phyloP scores from a whole-genome alignment of 1,140 invertebrate genomes.

The Orchestia grillus region DNA sequence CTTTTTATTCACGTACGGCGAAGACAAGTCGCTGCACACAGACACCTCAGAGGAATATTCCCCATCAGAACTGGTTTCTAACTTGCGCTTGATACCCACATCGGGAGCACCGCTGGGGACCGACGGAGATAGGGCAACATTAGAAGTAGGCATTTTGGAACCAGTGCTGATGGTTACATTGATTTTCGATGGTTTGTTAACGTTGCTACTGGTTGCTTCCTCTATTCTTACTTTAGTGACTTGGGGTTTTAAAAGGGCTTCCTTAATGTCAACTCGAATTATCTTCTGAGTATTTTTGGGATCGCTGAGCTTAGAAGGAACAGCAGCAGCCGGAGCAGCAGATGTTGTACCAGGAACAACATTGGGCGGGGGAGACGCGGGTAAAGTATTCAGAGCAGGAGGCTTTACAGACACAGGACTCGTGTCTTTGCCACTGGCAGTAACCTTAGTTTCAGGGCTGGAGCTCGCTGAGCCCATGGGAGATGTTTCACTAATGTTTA shows the following conservation, averaged over 20 bases:
- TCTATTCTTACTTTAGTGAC: conserved; percentile 46
- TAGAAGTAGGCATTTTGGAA: not conserved
- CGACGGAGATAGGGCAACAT: not conserved
- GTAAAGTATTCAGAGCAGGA: not conserved
- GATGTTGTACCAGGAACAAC: not conserved
- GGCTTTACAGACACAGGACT: not conserved
- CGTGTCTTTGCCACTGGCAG: not conserved
- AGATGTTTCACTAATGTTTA: not conserved
- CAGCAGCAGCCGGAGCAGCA: not conserved
- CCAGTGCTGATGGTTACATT: conserved; percentile 26
- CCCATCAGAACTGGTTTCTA: conserved; percentile 60
- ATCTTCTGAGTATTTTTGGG: conserved; percentile 28
- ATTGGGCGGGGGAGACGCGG: conserved; percentile 23
- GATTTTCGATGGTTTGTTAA: not conserved
- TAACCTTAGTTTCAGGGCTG: conserved; percentile 29
- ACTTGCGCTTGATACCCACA: conserved; percentile 62
- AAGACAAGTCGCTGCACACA: conserved; percentile 5
- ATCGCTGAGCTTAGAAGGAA: conserved; percentile 11
- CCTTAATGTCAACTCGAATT: conserved; percentile 37
- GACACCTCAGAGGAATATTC: conserved; percentile 25
- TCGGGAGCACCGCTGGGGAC: conserved; percentile 60
- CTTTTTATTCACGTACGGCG: conserved; percentile 57
- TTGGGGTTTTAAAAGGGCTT: conserved; percentile 33
- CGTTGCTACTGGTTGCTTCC: conserved; percentile 15
- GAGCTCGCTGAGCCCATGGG: not conserved